phyloP scores from a whole-genome alignment of 2,888 invertebrate species.

The Minunthozetes semirufus region DNA sequence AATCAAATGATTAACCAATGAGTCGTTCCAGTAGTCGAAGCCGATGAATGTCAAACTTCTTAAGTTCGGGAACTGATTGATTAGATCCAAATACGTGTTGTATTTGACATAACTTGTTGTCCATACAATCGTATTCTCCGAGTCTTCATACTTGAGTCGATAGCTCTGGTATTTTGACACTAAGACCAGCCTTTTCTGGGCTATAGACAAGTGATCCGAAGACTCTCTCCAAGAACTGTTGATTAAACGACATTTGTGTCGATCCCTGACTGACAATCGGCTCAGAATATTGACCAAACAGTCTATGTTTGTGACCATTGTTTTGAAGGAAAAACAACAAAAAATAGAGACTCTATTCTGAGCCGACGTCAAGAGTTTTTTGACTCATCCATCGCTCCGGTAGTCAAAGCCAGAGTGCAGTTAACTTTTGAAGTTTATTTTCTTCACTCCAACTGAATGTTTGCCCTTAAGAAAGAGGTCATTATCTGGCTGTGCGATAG shows the following conservation, averaged over 20 bases:
- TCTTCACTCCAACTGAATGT: not conserved
- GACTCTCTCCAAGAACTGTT: not conserved
- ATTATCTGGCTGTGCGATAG: not conserved
- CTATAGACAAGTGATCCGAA: not conserved
- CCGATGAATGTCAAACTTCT: conserved; percentile 19
- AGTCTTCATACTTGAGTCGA: not conserved
- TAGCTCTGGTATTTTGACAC: not conserved
- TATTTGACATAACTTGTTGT: conserved; percentile 26
- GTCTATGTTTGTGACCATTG: conserved; percentile 26
- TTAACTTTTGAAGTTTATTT: not conserved
- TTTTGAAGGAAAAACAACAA: not conserved
- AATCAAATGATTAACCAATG: conserved; percentile 3
- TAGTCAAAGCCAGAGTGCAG: not conserved
- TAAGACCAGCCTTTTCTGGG: conserved; percentile 21
- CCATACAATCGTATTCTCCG: conserved; percentile 25
- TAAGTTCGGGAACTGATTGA: conserved; percentile 29
- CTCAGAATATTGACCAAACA: conserved; percentile 28
- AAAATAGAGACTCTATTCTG: not conserved
- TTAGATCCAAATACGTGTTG: conserved; percentile 16
- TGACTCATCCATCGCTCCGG: not conserved
- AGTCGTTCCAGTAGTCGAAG: conserved; percentile 35
- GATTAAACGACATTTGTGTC: conserved; percentile 27
- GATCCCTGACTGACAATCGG: conserved; percentile 22
- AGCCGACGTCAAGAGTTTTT: too few species aligned
- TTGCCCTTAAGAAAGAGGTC: conserved; percentile 19